These are phyloP conservation scores for Ancistrus triradiatus DNA, from an alignment of 2,113 vertebrate genomes.

Conservation along the genomic window DNA sequence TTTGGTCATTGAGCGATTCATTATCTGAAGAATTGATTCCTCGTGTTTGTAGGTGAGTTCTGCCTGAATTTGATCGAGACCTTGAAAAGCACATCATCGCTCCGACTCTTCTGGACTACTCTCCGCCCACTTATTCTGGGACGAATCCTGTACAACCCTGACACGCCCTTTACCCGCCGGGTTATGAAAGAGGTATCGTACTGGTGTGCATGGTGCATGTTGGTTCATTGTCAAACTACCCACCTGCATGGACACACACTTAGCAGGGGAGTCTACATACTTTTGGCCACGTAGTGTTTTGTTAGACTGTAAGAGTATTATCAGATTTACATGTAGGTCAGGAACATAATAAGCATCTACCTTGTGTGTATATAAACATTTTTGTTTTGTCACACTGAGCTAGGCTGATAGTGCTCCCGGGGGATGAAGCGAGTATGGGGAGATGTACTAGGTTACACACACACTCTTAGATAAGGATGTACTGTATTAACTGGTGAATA, in stretches of 20 bases:
- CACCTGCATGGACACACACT: neutral
- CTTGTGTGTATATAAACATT: too few species aligned
- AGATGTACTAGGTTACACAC: neutral
- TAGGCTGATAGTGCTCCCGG: constrained; percentile 9
- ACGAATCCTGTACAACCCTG: constrained; percentile 89
- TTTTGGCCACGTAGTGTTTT: neutral
- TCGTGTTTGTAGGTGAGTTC: constrained; percentile 89
- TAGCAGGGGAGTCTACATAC: neutral
- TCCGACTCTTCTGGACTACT: constrained; percentile 84
- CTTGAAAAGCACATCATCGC: constrained; percentile 79
- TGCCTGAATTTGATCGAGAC: constrained; percentile 83
- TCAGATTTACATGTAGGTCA: neutral
- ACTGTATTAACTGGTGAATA: neutral
- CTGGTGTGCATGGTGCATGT: neutral
- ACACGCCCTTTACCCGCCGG: constrained; percentile 76
- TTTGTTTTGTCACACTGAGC: constrained; percentile 7
- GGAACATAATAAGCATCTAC: neutral
- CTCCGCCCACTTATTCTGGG: constrained; percentile 85
- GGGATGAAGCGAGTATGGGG: neutral
- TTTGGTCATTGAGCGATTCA: too few species aligned
- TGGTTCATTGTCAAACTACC: neutral
- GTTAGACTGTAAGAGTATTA: neutral
- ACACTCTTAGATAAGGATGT: neutral
- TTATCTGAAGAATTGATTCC: too few species aligned
- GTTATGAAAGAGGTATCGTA: constrained; percentile 81